phyloP scores from a whole-genome alignment of 2,888 invertebrate species.

The Matsumyia berberina region DNA sequence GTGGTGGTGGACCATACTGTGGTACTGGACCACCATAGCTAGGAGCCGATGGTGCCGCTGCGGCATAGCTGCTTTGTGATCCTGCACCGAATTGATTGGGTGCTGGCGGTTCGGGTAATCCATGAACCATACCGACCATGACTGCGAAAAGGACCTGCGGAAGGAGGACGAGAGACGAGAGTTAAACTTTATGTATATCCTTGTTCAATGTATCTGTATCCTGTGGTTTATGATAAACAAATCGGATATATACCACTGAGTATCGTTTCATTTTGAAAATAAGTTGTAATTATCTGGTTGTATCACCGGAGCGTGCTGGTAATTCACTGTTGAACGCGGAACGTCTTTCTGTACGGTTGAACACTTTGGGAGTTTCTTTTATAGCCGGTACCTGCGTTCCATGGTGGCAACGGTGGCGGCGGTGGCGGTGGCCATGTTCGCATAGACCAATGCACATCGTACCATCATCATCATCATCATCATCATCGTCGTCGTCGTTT shows the following conservation, averaged over 20 bases:
- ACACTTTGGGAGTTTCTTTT: slow-evolving; percentile 83
- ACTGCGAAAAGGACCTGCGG: slow-evolving; percentile 78
- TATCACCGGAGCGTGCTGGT: slow-evolving; percentile 70
- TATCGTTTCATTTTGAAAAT: slow-evolving; percentile 81
- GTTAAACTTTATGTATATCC: slow-evolving; percentile 32
- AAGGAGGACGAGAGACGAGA: slow-evolving; percentile 54
- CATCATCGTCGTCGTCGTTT: slow-evolving; percentile 3
- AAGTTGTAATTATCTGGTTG: slow-evolving; percentile 69
- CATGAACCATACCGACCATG: slow-evolving; percentile 81
- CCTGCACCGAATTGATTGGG: slow-evolving; percentile 81
- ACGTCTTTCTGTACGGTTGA: slow-evolving; percentile 84
- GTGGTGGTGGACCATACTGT: slow-evolving; percentile 89
- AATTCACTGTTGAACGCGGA: slow-evolving; percentile 81
- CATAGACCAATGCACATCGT: slow-evolving; percentile 75
- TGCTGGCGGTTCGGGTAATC: slow-evolving; percentile 83
- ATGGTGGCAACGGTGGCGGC: slow-evolving; percentile 43
- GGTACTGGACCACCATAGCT: slow-evolving; percentile 86
- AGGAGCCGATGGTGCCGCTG: slow-evolving; percentile 84
- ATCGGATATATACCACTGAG: slow-evolving; percentile 81
- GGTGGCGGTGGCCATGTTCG: slow-evolving; percentile 26
- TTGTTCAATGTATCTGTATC: slow-evolving; percentile 6
- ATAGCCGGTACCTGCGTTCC: slow-evolving; percentile 80
- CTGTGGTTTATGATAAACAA: background rate
- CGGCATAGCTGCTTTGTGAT: slow-evolving; percentile 80
- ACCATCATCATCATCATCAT: slow-evolving; percentile 68